Base-by-base conservation (phyloP, 2,888 invertebrate genomes). In the Polydrusus cervinus region DNA sequence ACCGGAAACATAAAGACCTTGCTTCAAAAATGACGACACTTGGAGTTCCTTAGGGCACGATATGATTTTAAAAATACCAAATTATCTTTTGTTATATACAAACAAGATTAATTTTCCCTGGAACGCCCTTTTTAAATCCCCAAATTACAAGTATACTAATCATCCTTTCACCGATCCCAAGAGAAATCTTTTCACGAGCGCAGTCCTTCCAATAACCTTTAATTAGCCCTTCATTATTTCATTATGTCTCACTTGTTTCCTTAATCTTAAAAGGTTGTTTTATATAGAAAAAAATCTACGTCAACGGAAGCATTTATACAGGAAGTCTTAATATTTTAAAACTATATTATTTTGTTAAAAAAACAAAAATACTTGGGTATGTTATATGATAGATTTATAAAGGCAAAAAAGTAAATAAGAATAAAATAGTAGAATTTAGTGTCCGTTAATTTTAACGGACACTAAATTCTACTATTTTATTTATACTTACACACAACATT, bases 171-270 rank as follows among this genome's bases (percentile, higher is more conserved):
- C 20, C 6, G 18, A 5, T 11, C 20, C 51, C 51, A 51, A 1
- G 51, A 51, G 51, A 51, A 51, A 20, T 51, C 7, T 18, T 51
- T 51, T 51, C 13, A 20, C 3, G 11, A 51, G 2, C 2, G 7
- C 9, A 18, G 20, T 51, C 20, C 20, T 10, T 20, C 18, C 11
- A 51, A 20, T 20, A 51, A 20, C 20, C 51, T n/a, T n/a, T 51
- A 51, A 51, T 20, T 51, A 51, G 51, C 10, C 51, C 20, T 9
- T 20, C 20, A 51, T 51, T 51, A 51, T 20, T 51, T 51, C 51
- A 51, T 51, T 51, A 51, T 3, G 8, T 51, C 51, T 51, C 13
- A 20, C 20, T 51, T 51, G 51, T 51, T 1, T 51, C 20, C 11
- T 51, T 20, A 20, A 51, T 51, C 20, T 51, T 51, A 51, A 8